A percentile compares a stretch with the other conserved stretches of the same genome.
Conservation (phyloP, 2,113 vertebrate species). For the Microcebus ravelobensis region DNA sequence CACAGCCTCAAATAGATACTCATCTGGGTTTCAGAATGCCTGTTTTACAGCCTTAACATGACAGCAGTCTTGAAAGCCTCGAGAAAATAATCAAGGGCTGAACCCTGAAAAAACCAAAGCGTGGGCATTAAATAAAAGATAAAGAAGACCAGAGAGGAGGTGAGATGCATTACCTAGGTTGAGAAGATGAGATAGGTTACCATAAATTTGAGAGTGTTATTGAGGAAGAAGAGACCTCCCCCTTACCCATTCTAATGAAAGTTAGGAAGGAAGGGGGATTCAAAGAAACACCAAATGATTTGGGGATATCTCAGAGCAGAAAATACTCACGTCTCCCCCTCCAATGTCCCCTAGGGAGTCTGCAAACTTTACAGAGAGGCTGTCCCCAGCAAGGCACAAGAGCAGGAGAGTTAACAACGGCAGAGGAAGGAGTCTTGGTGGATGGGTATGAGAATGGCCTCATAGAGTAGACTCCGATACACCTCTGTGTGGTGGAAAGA, state of each 20-base stretch:
- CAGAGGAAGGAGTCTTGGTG: background rate
- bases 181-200: background rate
- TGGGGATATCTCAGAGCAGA: background rate
- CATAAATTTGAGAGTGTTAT: background rate
- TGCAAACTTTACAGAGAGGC: background rate
- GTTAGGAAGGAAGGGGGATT: background rate
- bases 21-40: background rate
- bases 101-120: background rate
- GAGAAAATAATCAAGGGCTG: background rate
- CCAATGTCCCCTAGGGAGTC: background rate
- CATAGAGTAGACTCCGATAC: accelerated
- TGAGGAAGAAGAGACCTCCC: background rate
- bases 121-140: background rate
- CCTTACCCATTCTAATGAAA: background rate
- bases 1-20: background rate
- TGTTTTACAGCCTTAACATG: background rate
- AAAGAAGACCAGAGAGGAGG: background rate
- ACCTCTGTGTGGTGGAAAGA: background rate
- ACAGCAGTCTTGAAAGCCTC: background rate
- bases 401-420: background rate
- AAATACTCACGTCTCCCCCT: background rate
- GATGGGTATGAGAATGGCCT: background rate
- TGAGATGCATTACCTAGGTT: background rate
- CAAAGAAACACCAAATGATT: background rate
- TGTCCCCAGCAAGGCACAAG: background rate